Conservation (phyloP, 2,888 invertebrate species). For the Tenthredo amoena region DNA sequence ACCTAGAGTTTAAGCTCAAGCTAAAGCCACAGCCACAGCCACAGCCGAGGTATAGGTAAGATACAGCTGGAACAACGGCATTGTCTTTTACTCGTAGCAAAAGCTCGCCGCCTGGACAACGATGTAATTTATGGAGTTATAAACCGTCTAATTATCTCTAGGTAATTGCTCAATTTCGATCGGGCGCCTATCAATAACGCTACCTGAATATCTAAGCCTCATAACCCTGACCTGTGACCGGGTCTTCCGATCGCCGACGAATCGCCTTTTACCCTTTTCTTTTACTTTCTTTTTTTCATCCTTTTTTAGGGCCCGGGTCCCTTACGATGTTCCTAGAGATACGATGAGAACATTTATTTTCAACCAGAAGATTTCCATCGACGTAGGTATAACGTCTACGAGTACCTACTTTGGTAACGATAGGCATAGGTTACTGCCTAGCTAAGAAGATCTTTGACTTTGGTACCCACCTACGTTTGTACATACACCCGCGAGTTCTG, state of each 20-base stretch:
- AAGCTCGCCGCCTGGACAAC: constrained; percentile 59
- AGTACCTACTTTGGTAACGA: not conserved
- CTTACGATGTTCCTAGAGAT: not conserved
- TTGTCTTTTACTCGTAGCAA: constrained; percentile 65
- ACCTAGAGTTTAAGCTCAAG: not conserved
- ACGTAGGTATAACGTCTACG: not conserved
- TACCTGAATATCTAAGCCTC: constrained; percentile 54
- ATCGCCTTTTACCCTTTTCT: constrained; percentile 49
- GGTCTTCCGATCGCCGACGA: constrained; percentile 1
- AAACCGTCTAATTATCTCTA: constrained; percentile 68
- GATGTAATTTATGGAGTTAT: constrained; percentile 67
- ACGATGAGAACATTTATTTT: not conserved
- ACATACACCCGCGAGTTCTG: constrained; percentile 16
- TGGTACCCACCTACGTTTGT: not conserved
- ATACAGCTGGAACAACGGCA: constrained; percentile 57
- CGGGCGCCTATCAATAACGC: constrained; percentile 58
- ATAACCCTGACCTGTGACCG: constrained; percentile 39
- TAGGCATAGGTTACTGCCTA: not conserved
- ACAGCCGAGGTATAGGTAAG: not conserved
- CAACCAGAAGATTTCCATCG: not conserved
- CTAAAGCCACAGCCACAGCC: not conserved
- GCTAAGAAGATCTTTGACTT: not conserved
- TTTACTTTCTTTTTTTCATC: constrained; percentile 39
- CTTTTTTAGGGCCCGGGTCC: not conserved
- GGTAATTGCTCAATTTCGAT: constrained; percentile 70